Evolutionary conservation across 2,888 invertebrate species (phyloP).

Genomic region (Harpalus rubripes): DNA sequence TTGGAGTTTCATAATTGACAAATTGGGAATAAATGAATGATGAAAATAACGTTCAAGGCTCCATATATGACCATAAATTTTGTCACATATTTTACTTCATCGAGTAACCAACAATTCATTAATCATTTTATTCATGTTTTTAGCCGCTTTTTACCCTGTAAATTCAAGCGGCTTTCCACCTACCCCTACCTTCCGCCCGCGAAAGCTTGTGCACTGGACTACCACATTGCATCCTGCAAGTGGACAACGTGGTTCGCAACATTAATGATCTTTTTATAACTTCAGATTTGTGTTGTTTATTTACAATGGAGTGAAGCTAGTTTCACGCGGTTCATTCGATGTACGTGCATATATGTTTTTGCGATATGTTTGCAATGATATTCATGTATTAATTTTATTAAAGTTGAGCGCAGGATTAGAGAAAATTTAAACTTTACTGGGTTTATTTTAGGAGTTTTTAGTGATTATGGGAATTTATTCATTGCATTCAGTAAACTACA

Average conservation of each 20-base stretch:
- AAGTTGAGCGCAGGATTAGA: slow-evolving; percentile 16
- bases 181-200: neutral
- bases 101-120: slow-evolving; percentile 52
- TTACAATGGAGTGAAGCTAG: slow-evolving; percentile 42
- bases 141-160: slow-evolving; percentile 22
- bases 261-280: slow-evolving; percentile 60
- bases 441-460: slow-evolving; percentile 18
- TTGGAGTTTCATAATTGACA: neutral
- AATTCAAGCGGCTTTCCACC: slow-evolving; percentile 11
- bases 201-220: neutral
- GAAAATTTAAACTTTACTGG: slow-evolving; percentile 28
- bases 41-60: neutral
- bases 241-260: slow-evolving; percentile 29
- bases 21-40: neutral
- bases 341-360: slow-evolving; percentile 38
- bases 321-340: slow-evolving; percentile 34
- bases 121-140: slow-evolving; percentile 53
- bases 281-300: slow-evolving; percentile 51
- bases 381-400: slow-evolving; percentile 45
- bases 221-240: slow-evolving; percentile 31
- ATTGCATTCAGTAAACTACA: neutral
- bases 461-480: slow-evolving; percentile 33
- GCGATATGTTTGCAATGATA: slow-evolving; percentile 18
- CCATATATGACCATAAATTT: slow-evolving; percentile 17
- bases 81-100: slow-evolving; percentile 41